Evolutionary conservation across 1,140 invertebrate species (phyloP).

Genomic region (Nasonia longicornis): DNA sequence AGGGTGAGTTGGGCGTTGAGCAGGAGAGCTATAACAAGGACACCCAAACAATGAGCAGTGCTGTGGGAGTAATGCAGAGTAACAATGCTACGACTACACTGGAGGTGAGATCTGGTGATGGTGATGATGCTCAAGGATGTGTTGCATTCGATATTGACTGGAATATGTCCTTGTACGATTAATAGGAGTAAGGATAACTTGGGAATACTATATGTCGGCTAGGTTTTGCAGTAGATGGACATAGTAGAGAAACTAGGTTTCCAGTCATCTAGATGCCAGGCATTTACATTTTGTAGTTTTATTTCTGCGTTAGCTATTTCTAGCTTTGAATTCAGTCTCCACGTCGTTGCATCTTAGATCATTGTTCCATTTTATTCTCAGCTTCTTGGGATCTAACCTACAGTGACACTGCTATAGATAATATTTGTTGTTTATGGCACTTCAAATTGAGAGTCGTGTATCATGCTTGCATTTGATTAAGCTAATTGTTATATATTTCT

Average conservation of each 20-base stretch:
- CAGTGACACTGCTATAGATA: not conserved
- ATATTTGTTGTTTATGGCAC: not conserved
- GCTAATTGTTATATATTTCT: no score
- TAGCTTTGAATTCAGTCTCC: not conserved
- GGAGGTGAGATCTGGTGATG: slow-evolving; percentile 28
- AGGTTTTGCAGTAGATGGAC: no score
- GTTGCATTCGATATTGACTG: not conserved
- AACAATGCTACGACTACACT: not conserved
- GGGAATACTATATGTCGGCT: no score
- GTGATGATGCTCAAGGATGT: not conserved
- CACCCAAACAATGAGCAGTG: slow-evolving; percentile 27
- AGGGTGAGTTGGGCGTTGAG: slow-evolving; percentile 64
- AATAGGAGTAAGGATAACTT: not conserved
- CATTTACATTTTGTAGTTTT: not conserved
- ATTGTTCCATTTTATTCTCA: not conserved
- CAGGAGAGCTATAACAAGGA: slow-evolving; percentile 55
- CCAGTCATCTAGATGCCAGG: not conserved
- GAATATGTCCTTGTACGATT: not conserved
- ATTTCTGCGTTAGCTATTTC: not conserved
- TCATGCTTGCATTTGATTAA: no score
- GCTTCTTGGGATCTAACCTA: not conserved
- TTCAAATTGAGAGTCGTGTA: not conserved
- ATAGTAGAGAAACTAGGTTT: no score
- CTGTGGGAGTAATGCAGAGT: not conserved
- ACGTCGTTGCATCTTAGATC: not conserved